A percentile compares a stretch with the other conserved stretches of the same genome.
phyloP scores from a whole-genome alignment of 2,113 vertebrate genomes.

The Turnix velox region DNA sequence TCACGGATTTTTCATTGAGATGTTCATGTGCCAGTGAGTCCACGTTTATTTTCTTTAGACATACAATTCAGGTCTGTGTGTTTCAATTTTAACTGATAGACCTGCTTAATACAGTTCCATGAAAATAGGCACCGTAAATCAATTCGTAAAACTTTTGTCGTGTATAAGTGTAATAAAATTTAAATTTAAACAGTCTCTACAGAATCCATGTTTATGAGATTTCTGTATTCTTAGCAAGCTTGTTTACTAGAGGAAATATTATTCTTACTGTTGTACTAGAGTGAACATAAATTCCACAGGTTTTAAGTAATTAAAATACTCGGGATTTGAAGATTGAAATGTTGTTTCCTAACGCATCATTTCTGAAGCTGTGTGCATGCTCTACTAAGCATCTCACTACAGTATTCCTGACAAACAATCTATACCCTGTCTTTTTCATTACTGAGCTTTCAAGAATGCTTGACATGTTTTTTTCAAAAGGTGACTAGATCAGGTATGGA shows the following conservation, averaged over 20 bases:
- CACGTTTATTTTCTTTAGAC: neutral
- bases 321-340: constrained; percentile 22
- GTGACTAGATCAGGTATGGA: neutral
- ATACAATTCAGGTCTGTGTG: neutral
- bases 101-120: neutral
- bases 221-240: neutral
- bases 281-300: neutral
- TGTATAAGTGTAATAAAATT: constrained; percentile 15
- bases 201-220: constrained; percentile 21
- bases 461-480: neutral
- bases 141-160: neutral
- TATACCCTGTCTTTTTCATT: neutral
- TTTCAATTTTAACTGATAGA: neutral
- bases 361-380: neutral
- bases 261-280: constrained; percentile 8
- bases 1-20: neutral
- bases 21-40: neutral
- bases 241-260: constrained; percentile 37
- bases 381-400: constrained; percentile 9
- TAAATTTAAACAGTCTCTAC: neutral
- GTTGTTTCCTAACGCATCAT: neutral
- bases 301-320: constrained; percentile 33
- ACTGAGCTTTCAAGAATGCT: neutral
- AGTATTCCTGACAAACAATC: constrained; percentile 6
- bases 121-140: neutral